phyloP scores from a whole-genome alignment of 1,140 invertebrate genomes.

The Drosophila truncata region DNA sequence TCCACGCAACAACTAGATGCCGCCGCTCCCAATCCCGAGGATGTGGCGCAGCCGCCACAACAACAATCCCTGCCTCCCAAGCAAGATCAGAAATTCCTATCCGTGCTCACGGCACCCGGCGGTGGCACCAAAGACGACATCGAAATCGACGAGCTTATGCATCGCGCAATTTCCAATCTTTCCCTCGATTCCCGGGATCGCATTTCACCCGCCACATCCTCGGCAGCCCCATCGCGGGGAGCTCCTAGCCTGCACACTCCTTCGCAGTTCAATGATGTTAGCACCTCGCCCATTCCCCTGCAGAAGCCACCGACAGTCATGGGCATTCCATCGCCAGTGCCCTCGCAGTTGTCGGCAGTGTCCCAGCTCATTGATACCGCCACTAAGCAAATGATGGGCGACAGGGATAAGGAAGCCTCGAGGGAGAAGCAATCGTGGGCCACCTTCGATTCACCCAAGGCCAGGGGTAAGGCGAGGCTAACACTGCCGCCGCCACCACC shows the following conservation, averaged over 20 bases:
- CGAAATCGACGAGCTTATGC: slow-evolving; percentile 84
- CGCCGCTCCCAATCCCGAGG: slow-evolving; percentile 1
- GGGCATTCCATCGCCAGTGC: slow-evolving; percentile 79
- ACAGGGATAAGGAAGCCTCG: slow-evolving; percentile 39
- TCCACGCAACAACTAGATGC: slow-evolving; percentile 75
- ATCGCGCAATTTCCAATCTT: slow-evolving; percentile 83
- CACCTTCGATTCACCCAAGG: slow-evolving; percentile 83
- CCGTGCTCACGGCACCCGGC: slow-evolving; percentile 40
- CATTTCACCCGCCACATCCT: slow-evolving; percentile 70
- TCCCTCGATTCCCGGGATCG: slow-evolving; percentile 82
- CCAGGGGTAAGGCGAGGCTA: slow-evolving; percentile 61
- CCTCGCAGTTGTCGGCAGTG: slow-evolving; percentile 73
- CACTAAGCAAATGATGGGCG: slow-evolving; percentile 74
- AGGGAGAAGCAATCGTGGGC: slow-evolving; percentile 81
- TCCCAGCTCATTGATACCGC: slow-evolving; percentile 81
- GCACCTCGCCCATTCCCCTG: slow-evolving; percentile 82
- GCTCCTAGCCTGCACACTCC: slow-evolving; percentile 50
- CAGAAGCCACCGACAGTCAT: slow-evolving; percentile 67
- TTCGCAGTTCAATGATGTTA: slow-evolving; percentile 80
- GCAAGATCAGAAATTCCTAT: slow-evolving; percentile 78
- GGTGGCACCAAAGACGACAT: slow-evolving; percentile 72
- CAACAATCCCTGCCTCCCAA: slow-evolving; percentile 52
- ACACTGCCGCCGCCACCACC: slow-evolving; percentile 71
- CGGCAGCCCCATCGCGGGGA: slow-evolving; percentile 55
- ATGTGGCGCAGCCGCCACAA: slow-evolving; percentile 14